Percentiles rank a stretch among this genome's conserved stretches.
These are phyloP conservation scores for Patella pellucida DNA, from an alignment of 2,888 invertebrate species.

Conservation along the genomic window DNA sequence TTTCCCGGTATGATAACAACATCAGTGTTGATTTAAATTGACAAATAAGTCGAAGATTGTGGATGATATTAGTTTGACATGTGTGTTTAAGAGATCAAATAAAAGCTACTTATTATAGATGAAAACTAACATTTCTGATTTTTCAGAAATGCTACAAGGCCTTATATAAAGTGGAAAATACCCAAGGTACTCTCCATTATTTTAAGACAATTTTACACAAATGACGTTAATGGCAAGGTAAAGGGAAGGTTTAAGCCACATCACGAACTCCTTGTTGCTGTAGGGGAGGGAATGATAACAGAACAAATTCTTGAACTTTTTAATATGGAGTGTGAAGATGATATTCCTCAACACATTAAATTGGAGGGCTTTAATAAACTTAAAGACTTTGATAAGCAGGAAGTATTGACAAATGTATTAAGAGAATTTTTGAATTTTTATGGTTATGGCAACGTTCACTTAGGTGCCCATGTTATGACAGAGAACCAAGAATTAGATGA, in stretches of 20 bases:
- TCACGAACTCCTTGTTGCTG: slow-evolving; percentile 22
- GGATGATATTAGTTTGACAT: too few relatives aligned
- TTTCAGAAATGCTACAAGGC: slow-evolving; percentile 26
- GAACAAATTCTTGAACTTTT: slow-evolving; percentile 29
- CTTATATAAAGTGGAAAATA: slow-evolving; percentile 19
- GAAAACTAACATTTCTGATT: background rate
- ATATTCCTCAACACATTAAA: slow-evolving; percentile 23
- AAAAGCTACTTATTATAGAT: too few relatives aligned
- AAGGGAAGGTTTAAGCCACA: slow-evolving; percentile 31
- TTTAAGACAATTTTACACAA: slow-evolving; percentile 30
- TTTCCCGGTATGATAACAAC: too few relatives aligned
- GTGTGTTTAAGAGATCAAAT: too few relatives aligned
- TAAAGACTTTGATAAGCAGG: slow-evolving; percentile 6
- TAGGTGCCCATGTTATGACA: background rate
- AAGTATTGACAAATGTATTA: slow-evolving; percentile 2
- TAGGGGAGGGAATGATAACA: slow-evolving; percentile 20
- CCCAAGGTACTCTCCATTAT: slow-evolving; percentile 25
- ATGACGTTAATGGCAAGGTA: slow-evolving; percentile 30
- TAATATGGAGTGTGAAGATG: slow-evolving; percentile 19
- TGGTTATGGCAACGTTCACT: slow-evolving; percentile 20
- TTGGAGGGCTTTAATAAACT: background rate
- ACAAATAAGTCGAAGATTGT: too few relatives aligned
- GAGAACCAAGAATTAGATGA: slow-evolving; percentile 13
- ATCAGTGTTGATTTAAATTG: too few relatives aligned
- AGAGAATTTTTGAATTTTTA: slow-evolving; percentile 20